Evolutionary conservation across 1,140 invertebrate genomes (phyloP).

Genomic region (Leptoteleia sp.): DNA sequence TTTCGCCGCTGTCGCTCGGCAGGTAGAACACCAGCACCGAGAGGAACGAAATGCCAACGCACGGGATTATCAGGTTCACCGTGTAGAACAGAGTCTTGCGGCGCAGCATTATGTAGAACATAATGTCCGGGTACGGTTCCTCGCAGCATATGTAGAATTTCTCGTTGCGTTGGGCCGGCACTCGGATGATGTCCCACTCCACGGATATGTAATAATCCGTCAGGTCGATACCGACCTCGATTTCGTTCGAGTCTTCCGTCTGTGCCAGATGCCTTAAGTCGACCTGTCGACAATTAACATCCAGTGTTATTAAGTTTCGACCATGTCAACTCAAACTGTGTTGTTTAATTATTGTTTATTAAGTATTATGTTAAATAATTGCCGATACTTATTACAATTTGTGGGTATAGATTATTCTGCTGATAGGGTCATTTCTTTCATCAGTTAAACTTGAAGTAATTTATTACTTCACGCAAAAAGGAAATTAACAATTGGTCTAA

Average conservation of each 20-base stretch:
- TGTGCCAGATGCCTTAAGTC: conserved; percentile 93
- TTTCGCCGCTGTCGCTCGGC: conserved; percentile 98
- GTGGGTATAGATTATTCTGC: too few relatives aligned
- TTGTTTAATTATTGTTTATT: too few relatives aligned
- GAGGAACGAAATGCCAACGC: conserved; percentile 97
- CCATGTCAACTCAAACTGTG: too few relatives aligned
- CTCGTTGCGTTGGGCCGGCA: conserved; percentile 92
- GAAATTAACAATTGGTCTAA: too few relatives aligned
- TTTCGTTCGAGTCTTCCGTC: conserved; percentile 89
- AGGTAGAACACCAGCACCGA: conserved; percentile 99
- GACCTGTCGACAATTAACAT: conserved; percentile 86
- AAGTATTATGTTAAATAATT: too few relatives aligned
- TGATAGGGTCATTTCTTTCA: too few relatives aligned
- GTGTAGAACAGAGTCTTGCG: conserved; percentile 99
- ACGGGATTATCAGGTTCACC: conserved; percentile 97
- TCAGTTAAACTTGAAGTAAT: too few relatives aligned
- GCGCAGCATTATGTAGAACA: conserved; percentile 98
- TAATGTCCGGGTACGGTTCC: conserved; percentile 97
- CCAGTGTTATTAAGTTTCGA: too few relatives aligned
- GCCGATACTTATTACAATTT: too few relatives aligned
- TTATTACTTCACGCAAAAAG: too few relatives aligned
- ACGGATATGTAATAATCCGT: conserved; percentile 98
- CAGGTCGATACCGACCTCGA: conserved; percentile 94
- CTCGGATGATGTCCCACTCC: conserved; percentile 97
- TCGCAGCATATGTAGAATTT: conserved; percentile 94